phyloP scores from a whole-genome alignment of 2,797 vertebrate species.

The Taenioides sp. region DNA sequence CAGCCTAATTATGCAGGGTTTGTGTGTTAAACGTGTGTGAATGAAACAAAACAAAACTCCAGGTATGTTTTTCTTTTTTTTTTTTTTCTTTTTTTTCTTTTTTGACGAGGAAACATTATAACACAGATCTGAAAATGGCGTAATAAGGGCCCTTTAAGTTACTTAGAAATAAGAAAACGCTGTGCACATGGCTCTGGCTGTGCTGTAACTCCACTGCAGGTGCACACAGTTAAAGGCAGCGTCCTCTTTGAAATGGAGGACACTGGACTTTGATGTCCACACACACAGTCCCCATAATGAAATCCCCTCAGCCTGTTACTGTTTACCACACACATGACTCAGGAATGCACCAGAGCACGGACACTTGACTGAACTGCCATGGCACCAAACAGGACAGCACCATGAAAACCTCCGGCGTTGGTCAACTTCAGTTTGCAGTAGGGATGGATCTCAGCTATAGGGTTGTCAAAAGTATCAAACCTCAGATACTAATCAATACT shows the following conservation, averaged over 20 bases:
- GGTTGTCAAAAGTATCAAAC: too few relatives aligned
- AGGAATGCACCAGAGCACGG: slow-evolving; percentile 67
- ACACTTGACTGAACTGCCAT: slow-evolving; percentile 16
- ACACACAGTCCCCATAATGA: slow-evolving; percentile 26
- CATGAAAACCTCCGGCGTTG: too few relatives aligned
- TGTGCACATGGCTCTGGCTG: slow-evolving; percentile 5
- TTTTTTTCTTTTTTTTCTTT: too few relatives aligned
- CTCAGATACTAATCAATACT: too few relatives aligned
- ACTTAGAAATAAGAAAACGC: neutral
- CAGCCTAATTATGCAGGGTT: too few relatives aligned
- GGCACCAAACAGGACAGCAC: slow-evolving; percentile 20
- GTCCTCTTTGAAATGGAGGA: slow-evolving; percentile 68
- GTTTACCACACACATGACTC: slow-evolving; percentile 73
- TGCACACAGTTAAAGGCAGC: slow-evolving; percentile 54
- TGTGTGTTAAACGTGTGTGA: too few relatives aligned
- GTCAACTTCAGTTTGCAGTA: too few relatives aligned
- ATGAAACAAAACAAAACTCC: too few relatives aligned
- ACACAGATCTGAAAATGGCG: too few relatives aligned
- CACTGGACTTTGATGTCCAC: slow-evolving; percentile 66
- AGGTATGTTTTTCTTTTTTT: too few relatives aligned
- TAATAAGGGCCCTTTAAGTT: neutral
- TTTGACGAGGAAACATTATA: too few relatives aligned
- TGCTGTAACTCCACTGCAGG: slow-evolving; percentile 53
- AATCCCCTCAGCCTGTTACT: slow-evolving; percentile 52
- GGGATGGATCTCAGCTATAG: too few relatives aligned